A percentile compares a stretch with the other conserved stretches of the same genome.
phyloP scores from a whole-genome alignment of 37 sponge, comb jelly and placozoan species.

The Petrosia ficiformis region DNA sequence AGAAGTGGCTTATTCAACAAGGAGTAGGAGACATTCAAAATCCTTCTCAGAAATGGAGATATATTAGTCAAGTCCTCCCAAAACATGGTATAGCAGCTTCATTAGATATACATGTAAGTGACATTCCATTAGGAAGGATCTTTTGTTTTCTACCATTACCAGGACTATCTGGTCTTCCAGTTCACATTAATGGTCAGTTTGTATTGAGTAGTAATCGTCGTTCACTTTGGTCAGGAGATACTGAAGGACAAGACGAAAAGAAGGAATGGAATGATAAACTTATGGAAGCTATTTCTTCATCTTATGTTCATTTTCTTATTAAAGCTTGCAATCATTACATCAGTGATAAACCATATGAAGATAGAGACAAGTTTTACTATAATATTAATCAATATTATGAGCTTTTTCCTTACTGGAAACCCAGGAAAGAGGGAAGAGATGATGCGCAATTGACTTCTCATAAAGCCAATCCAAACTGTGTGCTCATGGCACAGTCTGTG shows the following conservation, averaged over 20 bases:
- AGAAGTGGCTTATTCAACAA: constrained; percentile 47
- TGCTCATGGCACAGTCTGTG: no score
- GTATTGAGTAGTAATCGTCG: not conserved
- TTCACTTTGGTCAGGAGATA: constrained; percentile 17
- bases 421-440: not conserved
- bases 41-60: constrained; percentile 16
- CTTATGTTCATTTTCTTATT: constrained; percentile 47
- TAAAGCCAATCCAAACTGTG: no score
- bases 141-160: constrained; percentile 4
- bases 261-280: constrained; percentile 49
- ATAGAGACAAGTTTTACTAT: not conserved
- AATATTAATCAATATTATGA: constrained; percentile 11
- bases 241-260: not conserved
- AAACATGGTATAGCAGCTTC: constrained; percentile 56
- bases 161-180: not conserved
- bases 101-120: not conserved
- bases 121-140: not conserved
- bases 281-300: constrained; percentile 37
- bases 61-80: constrained; percentile 15
- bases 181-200: constrained; percentile 11
- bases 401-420: constrained; percentile 5
- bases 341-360: no score
- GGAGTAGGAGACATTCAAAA: constrained; percentile 35
- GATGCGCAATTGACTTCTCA: no score
- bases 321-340: not conserved